Conservation (phyloP, 2,797 vertebrate genomes). For the Miichthys miiuy region DNA sequence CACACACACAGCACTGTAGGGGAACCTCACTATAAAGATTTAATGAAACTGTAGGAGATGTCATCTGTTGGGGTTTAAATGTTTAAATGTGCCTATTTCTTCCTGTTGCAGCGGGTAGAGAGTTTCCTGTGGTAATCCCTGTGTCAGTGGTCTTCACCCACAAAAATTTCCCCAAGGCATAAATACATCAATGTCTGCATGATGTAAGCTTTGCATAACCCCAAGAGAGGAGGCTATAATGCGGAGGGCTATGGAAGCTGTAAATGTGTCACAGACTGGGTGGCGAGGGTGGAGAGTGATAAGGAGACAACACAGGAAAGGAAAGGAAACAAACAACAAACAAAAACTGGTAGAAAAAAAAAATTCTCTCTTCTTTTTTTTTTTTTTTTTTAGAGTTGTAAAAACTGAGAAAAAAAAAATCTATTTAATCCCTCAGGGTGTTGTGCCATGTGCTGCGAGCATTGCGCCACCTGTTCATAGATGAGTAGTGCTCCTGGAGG, state of each 20-base stretch:
- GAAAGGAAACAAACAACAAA: constrained; percentile 25
- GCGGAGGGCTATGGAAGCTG: constrained; percentile 4
- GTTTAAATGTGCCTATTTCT: constrained; percentile 79
- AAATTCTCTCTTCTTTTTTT: neutral
- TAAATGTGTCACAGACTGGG: constrained; percentile 15
- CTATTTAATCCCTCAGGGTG: constrained; percentile 14
- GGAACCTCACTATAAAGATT: constrained; percentile 71
- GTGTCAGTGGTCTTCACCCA: constrained; percentile 62
- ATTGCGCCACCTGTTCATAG: constrained; percentile 56
- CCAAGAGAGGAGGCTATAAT: constrained; percentile 21
- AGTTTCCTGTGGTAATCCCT: constrained; percentile 66
- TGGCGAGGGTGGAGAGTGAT: neutral
- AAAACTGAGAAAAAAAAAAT: constrained; percentile 27
- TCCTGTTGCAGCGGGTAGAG: constrained; percentile 38
- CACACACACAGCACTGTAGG: constrained; percentile 46
- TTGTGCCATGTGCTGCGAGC: constrained; percentile 30
- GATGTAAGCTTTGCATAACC: constrained; percentile 66
- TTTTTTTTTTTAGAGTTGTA: neutral
- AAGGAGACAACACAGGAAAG: neutral
- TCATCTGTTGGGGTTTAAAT: constrained; percentile 76
- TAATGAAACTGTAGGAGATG: constrained; percentile 72
- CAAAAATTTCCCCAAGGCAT: constrained; percentile 57
- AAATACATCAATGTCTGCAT: constrained; percentile 45
- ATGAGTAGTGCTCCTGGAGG: constrained; percentile 16
- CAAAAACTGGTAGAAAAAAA: constrained; percentile 6